Conservation (phyloP, 2,888 invertebrate genomes). For the Pasiphila rectangulata region DNA sequence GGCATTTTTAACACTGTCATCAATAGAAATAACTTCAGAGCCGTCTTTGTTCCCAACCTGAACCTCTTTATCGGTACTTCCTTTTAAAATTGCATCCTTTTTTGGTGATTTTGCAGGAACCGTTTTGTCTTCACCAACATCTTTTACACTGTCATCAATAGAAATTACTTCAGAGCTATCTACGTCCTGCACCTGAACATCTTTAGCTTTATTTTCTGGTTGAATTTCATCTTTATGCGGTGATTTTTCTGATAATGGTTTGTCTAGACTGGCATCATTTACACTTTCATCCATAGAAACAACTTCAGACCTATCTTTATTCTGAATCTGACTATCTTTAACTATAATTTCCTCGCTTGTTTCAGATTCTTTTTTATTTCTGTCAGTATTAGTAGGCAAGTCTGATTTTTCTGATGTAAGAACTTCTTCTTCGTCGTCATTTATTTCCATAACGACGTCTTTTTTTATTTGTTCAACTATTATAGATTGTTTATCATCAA, state of each 20-base stretch:
- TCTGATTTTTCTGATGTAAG: neutral
- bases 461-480: neutral
- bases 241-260: neutral
- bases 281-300: constrained; percentile 20
- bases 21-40: no score
- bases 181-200: no score
- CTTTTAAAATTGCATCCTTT: no score
- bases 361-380: neutral
- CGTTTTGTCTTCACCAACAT: constrained; percentile 12
- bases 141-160: constrained; percentile 22
- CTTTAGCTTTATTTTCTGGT: no score
- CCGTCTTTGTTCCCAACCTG: no score
- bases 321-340: constrained; percentile 5
- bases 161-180: no score
- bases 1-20: no score
- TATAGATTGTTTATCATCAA: neutral
- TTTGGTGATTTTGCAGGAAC: no score
- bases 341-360: constrained; percentile 2
- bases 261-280: constrained; percentile 6
- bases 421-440: neutral
- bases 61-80: no score
- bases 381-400: neutral
- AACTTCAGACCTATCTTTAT: constrained; percentile 8
- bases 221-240: constrained; percentile 17
- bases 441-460: constrained; percentile 8